Percentiles rank a stretch among this genome's conserved stretches.
Conservation (phyloP, 2,888 invertebrate species). For the Terebella lapidaria region DNA sequence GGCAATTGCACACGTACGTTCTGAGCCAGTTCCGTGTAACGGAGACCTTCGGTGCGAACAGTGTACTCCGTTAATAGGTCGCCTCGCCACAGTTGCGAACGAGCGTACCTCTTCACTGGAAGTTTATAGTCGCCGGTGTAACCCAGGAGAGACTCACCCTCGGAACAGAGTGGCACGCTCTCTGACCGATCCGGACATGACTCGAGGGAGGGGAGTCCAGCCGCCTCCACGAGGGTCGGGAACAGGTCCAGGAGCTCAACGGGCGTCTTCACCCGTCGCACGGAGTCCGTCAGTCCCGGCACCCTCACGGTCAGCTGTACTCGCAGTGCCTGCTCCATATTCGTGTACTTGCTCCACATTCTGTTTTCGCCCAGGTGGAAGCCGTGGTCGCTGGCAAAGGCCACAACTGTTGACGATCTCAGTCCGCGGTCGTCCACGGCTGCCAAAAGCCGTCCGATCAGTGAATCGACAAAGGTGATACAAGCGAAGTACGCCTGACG, state of each 20-base stretch:
- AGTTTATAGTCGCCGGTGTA: too few relatives aligned
- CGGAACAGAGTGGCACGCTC: conserved; percentile 34
- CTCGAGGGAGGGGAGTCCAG: conserved; percentile 59
- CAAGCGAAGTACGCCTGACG: too few relatives aligned
- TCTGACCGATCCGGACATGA: conserved; percentile 56
- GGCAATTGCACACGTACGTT: too few relatives aligned
- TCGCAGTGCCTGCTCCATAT: conserved; percentile 73
- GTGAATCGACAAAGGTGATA: too few relatives aligned
- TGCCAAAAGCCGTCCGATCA: too few relatives aligned
- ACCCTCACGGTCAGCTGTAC: conserved; percentile 74
- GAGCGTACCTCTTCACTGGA: conserved; percentile 56
- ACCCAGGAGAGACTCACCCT: conserved; percentile 37
- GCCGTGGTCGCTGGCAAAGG: too few relatives aligned
- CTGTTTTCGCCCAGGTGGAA: too few relatives aligned
- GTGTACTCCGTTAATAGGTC: conserved; percentile 86
- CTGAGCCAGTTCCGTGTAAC: conserved; percentile 84
- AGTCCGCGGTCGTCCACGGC: too few relatives aligned
- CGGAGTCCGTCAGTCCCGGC: conserved; percentile 57
- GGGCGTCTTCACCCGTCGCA: not conserved
- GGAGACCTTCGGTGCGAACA: conserved; percentile 65
- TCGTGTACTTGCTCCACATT: conserved; percentile 91
- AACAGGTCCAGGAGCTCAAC: conserved; percentile 81
- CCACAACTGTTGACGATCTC: too few relatives aligned
- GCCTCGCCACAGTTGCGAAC: conserved; percentile 70
- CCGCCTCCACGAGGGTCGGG: conserved; percentile 74